phyloP scores from a whole-genome alignment of 2,797 vertebrate genomes.

The Morelia viridis region DNA sequence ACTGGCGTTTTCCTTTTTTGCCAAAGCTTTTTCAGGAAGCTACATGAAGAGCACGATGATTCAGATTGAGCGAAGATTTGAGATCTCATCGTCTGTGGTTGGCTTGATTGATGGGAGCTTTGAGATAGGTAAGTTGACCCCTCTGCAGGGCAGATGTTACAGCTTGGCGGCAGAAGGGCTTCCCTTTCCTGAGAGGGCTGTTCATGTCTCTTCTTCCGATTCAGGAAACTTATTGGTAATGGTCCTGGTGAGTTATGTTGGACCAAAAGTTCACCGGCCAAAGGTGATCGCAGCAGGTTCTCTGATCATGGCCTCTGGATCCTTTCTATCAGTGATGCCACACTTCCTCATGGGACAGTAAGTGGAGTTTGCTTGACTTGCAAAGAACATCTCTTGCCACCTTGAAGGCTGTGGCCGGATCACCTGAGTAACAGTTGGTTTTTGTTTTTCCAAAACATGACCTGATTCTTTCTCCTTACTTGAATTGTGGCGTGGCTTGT shows the following conservation, averaged over 20 bases:
- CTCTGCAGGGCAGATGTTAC: not conserved
- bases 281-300: slow-evolving; percentile 88
- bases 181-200: not conserved
- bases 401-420: no score
- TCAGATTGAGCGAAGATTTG: slow-evolving; percentile 92
- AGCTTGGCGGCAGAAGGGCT: not conserved
- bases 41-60: slow-evolving; percentile 95
- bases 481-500: not conserved
- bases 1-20: slow-evolving; percentile 90
- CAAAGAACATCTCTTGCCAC: not conserved
- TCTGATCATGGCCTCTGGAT: slow-evolving; percentile 87
- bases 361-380: slow-evolving; percentile 51
- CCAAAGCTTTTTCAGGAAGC: slow-evolving; percentile 88
- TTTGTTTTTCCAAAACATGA: not conserved
- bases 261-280: slow-evolving; percentile 88
- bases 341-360: slow-evolving; percentile 91
- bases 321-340: slow-evolving; percentile 84
- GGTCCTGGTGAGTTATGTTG: slow-evolving; percentile 92
- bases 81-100: slow-evolving; percentile 88
- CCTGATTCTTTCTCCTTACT: not conserved
- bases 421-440: not conserved
- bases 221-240: slow-evolving; percentile 88
- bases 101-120: slow-evolving; percentile 95
- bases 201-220: not conserved
- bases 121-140: slow-evolving; percentile 84